Percentiles rank a stretch among this genome's conserved stretches.
phyloP scores from a whole-genome alignment of 2,113 vertebrate genomes.

The Phyllostomus discolor region DNA sequence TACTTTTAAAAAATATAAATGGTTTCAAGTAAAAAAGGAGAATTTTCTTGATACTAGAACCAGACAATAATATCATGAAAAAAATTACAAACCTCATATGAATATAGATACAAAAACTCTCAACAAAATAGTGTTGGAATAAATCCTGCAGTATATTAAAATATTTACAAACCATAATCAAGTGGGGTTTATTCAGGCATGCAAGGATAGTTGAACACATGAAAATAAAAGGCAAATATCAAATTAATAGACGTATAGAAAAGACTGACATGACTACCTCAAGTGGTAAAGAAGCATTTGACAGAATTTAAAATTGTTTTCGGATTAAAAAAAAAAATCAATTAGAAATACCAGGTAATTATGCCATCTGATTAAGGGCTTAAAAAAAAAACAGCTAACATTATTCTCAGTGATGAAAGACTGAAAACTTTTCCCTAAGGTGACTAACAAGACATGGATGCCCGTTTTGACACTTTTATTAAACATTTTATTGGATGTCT shows the following conservation, averaged over 20 bases:
- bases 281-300: neutral
- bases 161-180: neutral
- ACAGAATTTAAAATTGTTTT: neutral
- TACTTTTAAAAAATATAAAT: too few relatives aligned
- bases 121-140: neutral
- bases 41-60: neutral
- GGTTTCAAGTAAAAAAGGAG: too few relatives aligned
- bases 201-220: neutral
- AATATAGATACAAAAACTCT: neutral
- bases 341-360: neutral
- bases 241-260: neutral
- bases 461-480: neutral
- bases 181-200: neutral
- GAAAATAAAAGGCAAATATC: neutral
- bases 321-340: neutral
- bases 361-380: neutral
- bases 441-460: neutral
- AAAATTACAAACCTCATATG: neutral
- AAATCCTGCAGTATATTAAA: neutral
- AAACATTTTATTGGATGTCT: neutral
- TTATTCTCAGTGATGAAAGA: neutral
- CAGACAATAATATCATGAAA: neutral
- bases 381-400: neutral
- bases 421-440: neutral
- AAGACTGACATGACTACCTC: neutral